Evolutionary conservation across 2,888 invertebrate species (phyloP).

Genomic region (Anaspis maculata): DNA sequence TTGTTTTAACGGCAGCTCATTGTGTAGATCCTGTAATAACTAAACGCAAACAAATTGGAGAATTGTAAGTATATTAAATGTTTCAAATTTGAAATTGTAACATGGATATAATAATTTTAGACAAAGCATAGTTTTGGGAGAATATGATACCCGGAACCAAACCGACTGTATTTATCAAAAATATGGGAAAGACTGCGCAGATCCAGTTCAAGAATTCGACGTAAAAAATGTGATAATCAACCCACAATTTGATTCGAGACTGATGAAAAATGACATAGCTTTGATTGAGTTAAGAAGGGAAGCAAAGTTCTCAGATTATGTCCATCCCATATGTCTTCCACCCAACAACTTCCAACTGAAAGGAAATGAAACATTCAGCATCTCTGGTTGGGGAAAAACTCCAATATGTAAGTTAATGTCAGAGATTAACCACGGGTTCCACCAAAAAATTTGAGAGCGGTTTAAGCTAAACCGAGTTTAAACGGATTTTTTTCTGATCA

Average conservation of each 20-base stretch:
- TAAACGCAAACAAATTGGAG: constrained; percentile 17
- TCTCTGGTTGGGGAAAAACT: constrained; percentile 46
- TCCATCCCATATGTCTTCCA: constrained; percentile 30
- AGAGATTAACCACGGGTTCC: too few species aligned
- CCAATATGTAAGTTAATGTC: constrained; percentile 22
- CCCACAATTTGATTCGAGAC: constrained; percentile 13
- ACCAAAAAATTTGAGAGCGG: too few species aligned
- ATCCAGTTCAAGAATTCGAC: constrained; percentile 19
- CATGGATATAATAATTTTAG: constrained; percentile 34
- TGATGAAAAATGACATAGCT: constrained; percentile 30
- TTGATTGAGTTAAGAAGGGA: constrained; percentile 28
- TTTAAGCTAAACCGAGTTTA: too few species aligned
- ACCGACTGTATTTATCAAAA: constrained; percentile 46
- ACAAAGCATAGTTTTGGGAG: constrained; percentile 53
- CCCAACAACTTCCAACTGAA: constrained; percentile 11
- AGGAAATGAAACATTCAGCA: constrained; percentile 23
- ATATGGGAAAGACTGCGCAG: constrained; percentile 24
- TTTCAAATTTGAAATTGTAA: neutral
- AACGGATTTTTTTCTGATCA: too few species aligned
- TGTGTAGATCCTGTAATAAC: constrained; percentile 28
- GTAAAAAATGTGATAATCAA: constrained; percentile 19
- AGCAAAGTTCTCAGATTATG: constrained; percentile 23
- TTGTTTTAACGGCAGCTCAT: constrained; percentile 39
- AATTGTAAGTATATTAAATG: constrained; percentile 29
- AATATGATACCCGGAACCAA: constrained; percentile 54